Evolutionary conservation across 1,140 invertebrate genomes (phyloP).

Genomic region (Chironomus striatipennis): DNA sequence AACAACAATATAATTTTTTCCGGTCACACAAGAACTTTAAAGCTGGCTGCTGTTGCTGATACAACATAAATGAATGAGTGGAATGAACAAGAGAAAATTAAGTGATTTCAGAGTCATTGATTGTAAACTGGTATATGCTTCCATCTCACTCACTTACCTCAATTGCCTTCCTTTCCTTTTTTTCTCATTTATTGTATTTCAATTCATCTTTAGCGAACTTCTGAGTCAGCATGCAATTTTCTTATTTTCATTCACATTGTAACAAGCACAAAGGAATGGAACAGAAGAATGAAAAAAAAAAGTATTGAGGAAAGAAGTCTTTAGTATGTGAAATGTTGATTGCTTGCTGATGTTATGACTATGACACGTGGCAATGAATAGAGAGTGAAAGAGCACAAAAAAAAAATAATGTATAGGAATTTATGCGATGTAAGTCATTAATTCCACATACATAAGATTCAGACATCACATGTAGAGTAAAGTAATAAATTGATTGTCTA

Average conservation of each 20-base stretch:
- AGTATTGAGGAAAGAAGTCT: not conserved
- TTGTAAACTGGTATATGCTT: not conserved
- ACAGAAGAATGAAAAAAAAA: not conserved
- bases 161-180: not conserved
- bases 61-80: not conserved
- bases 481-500: conserved; percentile 7
- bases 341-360: not conserved
- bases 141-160: too few relatives aligned
- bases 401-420: too few relatives aligned
- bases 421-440: not conserved
- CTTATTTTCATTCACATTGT: not conserved
- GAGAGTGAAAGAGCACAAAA: not conserved
- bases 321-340: not conserved
- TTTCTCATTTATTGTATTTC: not conserved
- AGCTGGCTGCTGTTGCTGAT: not conserved
- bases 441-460: too few relatives aligned
- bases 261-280: not conserved
- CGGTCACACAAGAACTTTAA: conserved; percentile 5
- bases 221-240: too few relatives aligned
- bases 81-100: not conserved
- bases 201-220: not conserved
- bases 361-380: not conserved
- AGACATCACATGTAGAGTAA: not conserved
- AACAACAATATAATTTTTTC: not conserved
- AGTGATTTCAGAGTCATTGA: conserved; percentile 1